phyloP scores from a whole-genome alignment of 2,888 invertebrate species.

The Pristionchus mayeri region DNA sequence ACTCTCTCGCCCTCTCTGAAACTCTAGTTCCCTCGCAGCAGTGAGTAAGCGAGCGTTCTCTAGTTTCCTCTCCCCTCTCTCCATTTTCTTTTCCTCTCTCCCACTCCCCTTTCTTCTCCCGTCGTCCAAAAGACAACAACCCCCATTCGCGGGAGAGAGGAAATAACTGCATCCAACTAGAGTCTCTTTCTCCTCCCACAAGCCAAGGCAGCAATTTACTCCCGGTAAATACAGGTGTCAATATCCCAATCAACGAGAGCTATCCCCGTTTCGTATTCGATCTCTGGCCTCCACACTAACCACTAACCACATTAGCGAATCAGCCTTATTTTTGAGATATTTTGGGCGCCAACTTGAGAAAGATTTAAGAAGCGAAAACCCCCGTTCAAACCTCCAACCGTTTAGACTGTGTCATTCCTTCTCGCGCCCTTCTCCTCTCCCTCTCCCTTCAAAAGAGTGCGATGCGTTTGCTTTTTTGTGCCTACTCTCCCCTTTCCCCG shows the following conservation, averaged over 20 bases:
- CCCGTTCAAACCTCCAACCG: neutral
- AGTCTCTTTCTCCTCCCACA: too few species aligned
- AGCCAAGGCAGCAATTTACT: too few species aligned
- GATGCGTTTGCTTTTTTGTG: constrained; percentile 14
- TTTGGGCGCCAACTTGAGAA: too few species aligned
- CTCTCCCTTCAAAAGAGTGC: neutral
- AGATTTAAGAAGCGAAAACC: too few species aligned
- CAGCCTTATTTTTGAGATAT: neutral
- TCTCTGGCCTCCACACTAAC: neutral
- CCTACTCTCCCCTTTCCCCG: neutral
- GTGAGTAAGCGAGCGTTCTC: neutral
- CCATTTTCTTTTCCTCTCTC: neutral
- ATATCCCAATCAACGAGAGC: neutral
- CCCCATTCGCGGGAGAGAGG: neutral
- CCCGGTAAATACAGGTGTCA: too few species aligned
- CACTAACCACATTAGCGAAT: neutral
- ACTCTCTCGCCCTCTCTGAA: too few species aligned
- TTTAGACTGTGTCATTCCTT: neutral
- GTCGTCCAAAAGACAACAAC: neutral
- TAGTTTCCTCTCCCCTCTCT: neutral
- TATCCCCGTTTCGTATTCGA: too few species aligned
- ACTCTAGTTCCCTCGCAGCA: too few species aligned
- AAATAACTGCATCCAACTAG: constrained; percentile 16
- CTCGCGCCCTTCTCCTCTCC: neutral
- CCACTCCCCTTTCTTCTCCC: neutral